Percentiles rank a stretch among this genome's conserved stretches.
Conservation (phyloP, 2,797 vertebrate species). For the Enteromius treurensis region DNA sequence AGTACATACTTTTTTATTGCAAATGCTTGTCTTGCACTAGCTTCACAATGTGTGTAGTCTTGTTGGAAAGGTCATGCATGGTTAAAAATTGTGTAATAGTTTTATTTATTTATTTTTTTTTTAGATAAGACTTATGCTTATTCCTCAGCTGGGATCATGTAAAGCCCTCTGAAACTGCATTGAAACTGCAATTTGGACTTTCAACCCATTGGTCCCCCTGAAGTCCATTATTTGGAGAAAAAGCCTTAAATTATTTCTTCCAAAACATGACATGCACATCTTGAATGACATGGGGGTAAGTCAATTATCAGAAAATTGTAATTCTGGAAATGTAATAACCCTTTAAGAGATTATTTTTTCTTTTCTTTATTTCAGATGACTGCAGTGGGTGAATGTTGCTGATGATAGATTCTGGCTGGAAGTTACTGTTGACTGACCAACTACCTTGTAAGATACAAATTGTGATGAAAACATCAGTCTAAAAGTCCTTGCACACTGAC, state of each 20-base stretch:
- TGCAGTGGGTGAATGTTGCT: neutral
- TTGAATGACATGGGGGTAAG: neutral
- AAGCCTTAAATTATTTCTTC: neutral
- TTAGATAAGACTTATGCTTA: too few species aligned
- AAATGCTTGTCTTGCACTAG: too few species aligned
- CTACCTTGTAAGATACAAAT: neutral
- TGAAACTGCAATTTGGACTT: neutral
- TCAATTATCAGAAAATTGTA: neutral
- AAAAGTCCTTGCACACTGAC: too few species aligned
- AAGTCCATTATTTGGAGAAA: neutral
- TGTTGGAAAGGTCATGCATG: neutral
- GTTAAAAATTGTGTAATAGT: too few species aligned
- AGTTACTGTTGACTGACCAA: slow-evolving; percentile 21
- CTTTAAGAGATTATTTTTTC: neutral
- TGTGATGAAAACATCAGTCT: neutral
- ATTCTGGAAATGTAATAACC: neutral
- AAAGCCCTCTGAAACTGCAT: neutral
- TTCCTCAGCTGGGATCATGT: neutral
- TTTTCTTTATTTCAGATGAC: neutral
- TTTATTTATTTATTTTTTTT: too few species aligned
- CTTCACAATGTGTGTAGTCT: too few species aligned
- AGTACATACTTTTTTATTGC: too few species aligned
- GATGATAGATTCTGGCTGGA: neutral
- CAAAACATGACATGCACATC: neutral
- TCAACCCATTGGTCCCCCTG: neutral